Evolutionary conservation across 2,113 vertebrate genomes (phyloP), one percentile per base, ranked within the genome.

Genomic region (Rhinopomastus cyanomelas): DNA sequence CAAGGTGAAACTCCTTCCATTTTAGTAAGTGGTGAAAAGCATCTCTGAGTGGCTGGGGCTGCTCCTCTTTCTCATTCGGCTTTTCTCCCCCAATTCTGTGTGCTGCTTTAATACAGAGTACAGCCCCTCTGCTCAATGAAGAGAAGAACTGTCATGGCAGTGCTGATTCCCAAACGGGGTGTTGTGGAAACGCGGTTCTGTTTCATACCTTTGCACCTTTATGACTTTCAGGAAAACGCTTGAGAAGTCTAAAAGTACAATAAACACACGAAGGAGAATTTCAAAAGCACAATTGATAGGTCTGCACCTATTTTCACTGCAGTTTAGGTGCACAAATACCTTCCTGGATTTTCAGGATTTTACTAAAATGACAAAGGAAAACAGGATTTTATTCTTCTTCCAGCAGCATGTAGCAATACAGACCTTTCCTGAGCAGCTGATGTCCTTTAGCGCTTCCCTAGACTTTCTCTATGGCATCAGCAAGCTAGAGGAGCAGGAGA

Each of bases 381-480:
- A 69, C 36, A 85, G 69, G 8, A 36, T 15, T 81, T 0, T 22
- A 71, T 67, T 91, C 16, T 60, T 73, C 23, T 85, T 82, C 76
- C 55, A 68, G 29, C 91, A 98, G 98, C 98, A 98, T 49, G 97
- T 99, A 49, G 98, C 98, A 8, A 96, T 98, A 94, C 97, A 98
- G 57, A 88, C 98, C 67, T 93, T 96, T 49, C 90, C 98, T 6
- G 98, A 98, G 69, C 98, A 98, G 95, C 94, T 97, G 94, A 98
- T 98, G 98, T 96, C 96, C 85, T 98, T 98, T 32, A 96, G 98
- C 25, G 98, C 98, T 23, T 98, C 98, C 22, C 92, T 67, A 57
- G 98, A 98, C 29, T 98, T 97, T 86, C 96, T 98, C 53, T 96
- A 98, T 86, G 98, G 98, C 82, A 98, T 97, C 49, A 98, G 98